phyloP scores from a whole-genome alignment of 1,140 invertebrate species.

The Leptoteleia sp. region DNA sequence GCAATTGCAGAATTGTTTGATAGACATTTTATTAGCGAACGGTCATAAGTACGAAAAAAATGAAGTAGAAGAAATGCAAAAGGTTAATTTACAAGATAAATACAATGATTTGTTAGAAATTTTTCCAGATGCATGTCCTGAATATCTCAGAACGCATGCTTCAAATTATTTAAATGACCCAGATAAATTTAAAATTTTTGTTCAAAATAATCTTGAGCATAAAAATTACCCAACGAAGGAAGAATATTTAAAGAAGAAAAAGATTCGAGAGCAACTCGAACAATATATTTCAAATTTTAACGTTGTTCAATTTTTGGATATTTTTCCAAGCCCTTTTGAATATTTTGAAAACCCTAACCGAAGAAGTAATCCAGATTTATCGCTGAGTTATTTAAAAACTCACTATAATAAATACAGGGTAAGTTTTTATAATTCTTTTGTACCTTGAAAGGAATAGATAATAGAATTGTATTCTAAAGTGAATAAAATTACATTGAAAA shows the following conservation, averaged over 20 bases:
- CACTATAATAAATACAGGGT: constrained; percentile 68
- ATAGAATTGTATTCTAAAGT: too few relatives aligned
- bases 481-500: too few relatives aligned
- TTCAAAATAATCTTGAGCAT: constrained; percentile 42
- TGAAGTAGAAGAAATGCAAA: constrained; percentile 13
- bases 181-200: constrained; percentile 44
- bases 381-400: constrained; percentile 75
- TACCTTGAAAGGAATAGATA: too few relatives aligned
- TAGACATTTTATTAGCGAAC: constrained; percentile 26
- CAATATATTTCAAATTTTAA: constrained; percentile 79
- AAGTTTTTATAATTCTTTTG: too few relatives aligned
- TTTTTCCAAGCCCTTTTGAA: constrained; percentile 82
- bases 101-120: constrained; percentile 55
- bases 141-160: constrained; percentile 31
- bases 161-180: constrained; percentile 23
- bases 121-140: constrained; percentile 61
- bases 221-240: constrained; percentile 57
- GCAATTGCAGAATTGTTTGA: constrained; percentile 21
- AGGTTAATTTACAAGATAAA: constrained; percentile 39
- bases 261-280: constrained; percentile 73
- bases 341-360: constrained; percentile 80
- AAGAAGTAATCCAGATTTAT: constrained; percentile 61
- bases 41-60: constrained; percentile 8
- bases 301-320: constrained; percentile 81
- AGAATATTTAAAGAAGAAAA: constrained; percentile 75